Evolutionary conservation across 2,888 invertebrate species (phyloP).

Genomic region (Dicyrtomina minuta): DNA sequence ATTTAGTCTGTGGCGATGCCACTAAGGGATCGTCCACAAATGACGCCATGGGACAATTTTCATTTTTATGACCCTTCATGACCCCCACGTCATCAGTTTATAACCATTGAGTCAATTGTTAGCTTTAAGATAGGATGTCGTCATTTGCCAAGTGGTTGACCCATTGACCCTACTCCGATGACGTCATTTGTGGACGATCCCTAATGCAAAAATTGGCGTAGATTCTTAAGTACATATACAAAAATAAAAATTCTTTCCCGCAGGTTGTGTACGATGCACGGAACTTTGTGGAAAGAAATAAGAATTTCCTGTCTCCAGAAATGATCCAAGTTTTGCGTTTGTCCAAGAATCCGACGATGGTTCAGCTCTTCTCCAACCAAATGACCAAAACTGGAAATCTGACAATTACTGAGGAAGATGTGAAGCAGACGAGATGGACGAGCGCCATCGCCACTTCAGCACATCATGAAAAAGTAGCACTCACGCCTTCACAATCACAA

Average conservation of each 20-base stretch:
- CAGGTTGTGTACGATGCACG: constrained; percentile 72
- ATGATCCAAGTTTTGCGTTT: constrained; percentile 77
- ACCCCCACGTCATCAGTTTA: no score
- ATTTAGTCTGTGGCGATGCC: no score
- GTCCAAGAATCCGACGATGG: constrained; percentile 70
- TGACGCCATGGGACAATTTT: no score
- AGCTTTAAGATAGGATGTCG: no score
- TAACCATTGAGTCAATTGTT: no score
- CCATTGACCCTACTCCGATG: no score
- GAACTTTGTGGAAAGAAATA: constrained; percentile 84
- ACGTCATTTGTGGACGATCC: no score
- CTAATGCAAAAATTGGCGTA: no score
- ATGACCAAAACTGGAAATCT: constrained; percentile 80
- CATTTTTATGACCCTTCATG: no score
- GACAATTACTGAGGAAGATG: constrained; percentile 61
- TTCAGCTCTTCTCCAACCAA: constrained; percentile 78
- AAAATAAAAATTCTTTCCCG: constrained; percentile 21
- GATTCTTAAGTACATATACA: no score
- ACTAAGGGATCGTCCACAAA: no score
- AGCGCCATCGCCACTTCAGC: constrained; percentile 58
- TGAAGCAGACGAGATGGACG: constrained; percentile 57
- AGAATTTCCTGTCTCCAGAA: constrained; percentile 86
- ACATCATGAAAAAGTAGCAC: constrained; percentile 53
- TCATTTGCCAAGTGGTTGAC: no score
- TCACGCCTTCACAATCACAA: neutral